Evolutionary conservation across 2,113 vertebrate species (phyloP), one percentile per base, ranked within the genome.

Genomic region (Butorides virescens): DNA sequence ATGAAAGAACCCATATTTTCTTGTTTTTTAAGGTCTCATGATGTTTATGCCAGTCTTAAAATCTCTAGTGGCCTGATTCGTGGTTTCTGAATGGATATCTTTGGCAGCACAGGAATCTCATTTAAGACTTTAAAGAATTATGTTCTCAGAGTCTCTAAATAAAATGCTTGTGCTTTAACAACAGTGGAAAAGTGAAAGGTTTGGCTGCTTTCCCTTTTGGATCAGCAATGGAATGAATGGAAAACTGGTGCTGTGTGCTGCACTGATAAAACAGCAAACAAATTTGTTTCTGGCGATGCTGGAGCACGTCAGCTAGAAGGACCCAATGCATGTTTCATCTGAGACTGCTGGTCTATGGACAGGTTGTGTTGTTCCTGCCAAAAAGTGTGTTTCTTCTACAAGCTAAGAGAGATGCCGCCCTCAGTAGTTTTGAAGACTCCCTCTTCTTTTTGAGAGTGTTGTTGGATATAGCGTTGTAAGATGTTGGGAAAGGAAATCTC

Each of bases 71-170:
- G 80, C 30, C 73, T 92, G 76, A 78, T 61, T 44, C 1, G 44
- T 81, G 95, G 92, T 95, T 97, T 96, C 80, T 96, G 61, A 96
- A 91, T 89, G 73, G 83, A 46, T 96, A 75, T 87, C 39, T 96
- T 88, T 92, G 94, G 92, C 92, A 88, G 84, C 46, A 78, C 30
- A 68, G 70, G 49, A 78, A 73, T 84, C 62, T 96, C 76, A 75
- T 92, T 95, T 92, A 95, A 95, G 92, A 85, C 49, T 94, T 95
- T 78, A 68, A 96, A 91, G 86, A 91, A 87, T 79, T 96, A 89
- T 53, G 25, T 92, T 84, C 74, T 93, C 93, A 91, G 75, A 90
- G 76, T n/a, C 86, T 92, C 72, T 68, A 96, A 95, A 95, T 86
- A 72, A 88, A 94, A 95, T 32, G 73, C 34, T 47, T 71, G 84